Percentiles rank a stretch among this genome's conserved stretches.
Conservation (phyloP, 2,888 invertebrate species). For the Acanthosoma haemorrhoidale region DNA sequence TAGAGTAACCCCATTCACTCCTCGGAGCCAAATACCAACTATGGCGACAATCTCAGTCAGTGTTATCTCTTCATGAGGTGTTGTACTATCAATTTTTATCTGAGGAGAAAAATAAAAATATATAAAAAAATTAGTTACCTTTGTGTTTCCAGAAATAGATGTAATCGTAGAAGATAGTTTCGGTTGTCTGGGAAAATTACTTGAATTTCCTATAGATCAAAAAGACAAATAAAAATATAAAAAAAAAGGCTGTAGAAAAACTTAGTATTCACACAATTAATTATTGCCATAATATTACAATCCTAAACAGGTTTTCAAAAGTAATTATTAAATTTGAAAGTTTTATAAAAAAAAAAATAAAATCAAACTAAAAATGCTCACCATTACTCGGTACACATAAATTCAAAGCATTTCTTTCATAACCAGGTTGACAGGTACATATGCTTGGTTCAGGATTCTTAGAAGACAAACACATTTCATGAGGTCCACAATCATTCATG, state of each 20-base stretch:
- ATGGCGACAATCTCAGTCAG: no score
- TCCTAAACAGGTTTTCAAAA: not conserved
- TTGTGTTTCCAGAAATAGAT: not conserved
- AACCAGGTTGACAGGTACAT: conserved; percentile 67
- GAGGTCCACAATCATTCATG: conserved; percentile 56
- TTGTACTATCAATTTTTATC: no score
- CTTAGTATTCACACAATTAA: not conserved
- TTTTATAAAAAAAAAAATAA: not conserved
- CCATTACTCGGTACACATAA: conserved; percentile 44
- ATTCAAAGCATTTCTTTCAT: conserved; percentile 48
- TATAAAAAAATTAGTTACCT: not conserved
- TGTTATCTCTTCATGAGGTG: no score
- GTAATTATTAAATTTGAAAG: not conserved
- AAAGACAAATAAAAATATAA: not conserved
- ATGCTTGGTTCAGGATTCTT: conserved; percentile 57
- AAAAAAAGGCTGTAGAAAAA: not conserved
- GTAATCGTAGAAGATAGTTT: conserved; percentile 14
- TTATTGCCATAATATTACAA: not conserved
- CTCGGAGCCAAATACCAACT: no score
- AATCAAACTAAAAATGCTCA: conserved; percentile 41
- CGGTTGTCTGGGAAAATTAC: conserved; percentile 31
- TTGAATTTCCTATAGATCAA: conserved; percentile 21
- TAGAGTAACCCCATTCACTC: no score
- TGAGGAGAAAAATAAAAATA: no score
- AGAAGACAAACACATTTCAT: conserved; percentile 63